Conservation (phyloP, 2,888 invertebrate genomes). For the Graphium colonna region DNA sequence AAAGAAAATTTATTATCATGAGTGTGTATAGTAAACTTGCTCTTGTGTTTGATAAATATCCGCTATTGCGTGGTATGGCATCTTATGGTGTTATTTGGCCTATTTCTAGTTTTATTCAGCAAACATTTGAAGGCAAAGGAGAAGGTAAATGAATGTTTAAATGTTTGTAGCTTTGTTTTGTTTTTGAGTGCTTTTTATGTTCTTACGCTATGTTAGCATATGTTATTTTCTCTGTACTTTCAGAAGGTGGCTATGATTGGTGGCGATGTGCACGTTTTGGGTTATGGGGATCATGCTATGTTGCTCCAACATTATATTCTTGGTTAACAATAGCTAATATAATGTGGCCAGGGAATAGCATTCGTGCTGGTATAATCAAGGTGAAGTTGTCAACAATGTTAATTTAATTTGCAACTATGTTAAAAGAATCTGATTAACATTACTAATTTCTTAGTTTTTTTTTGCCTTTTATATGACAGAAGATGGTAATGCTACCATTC, state of each 20-base stretch:
- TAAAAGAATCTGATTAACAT: not conserved
- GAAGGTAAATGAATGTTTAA: conserved; percentile 66
- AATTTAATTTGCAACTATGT: not conserved
- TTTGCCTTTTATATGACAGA: too few relatives aligned
- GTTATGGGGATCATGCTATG: conserved; percentile 89
- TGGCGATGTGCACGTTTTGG: conserved; percentile 85
- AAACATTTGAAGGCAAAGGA: conserved; percentile 83
- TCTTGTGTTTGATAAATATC: conserved; percentile 59
- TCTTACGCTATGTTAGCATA: not conserved
- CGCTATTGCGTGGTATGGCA: conserved; percentile 81
- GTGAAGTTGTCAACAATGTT: conserved; percentile 52
- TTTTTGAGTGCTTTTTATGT: conserved; percentile 3
- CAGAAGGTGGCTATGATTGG: conserved; percentile 82
- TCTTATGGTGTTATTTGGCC: conserved; percentile 88
- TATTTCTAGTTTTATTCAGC: conserved; percentile 85
- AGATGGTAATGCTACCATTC: too few relatives aligned
- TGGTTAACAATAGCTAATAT: conserved; percentile 89
- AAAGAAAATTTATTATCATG: conserved; percentile 37
- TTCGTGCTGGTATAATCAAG: conserved; percentile 87
- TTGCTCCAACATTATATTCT: conserved; percentile 89
- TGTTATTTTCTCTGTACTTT: conserved; percentile 30
- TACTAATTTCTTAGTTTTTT: not conserved
- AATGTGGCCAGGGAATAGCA: conserved; percentile 86
- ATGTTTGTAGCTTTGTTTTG: too few relatives aligned
- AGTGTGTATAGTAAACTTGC: conserved; percentile 51